Evolutionary conservation across 2,888 invertebrate genomes (phyloP).

Genomic region (Metallyticus violacea): DNA sequence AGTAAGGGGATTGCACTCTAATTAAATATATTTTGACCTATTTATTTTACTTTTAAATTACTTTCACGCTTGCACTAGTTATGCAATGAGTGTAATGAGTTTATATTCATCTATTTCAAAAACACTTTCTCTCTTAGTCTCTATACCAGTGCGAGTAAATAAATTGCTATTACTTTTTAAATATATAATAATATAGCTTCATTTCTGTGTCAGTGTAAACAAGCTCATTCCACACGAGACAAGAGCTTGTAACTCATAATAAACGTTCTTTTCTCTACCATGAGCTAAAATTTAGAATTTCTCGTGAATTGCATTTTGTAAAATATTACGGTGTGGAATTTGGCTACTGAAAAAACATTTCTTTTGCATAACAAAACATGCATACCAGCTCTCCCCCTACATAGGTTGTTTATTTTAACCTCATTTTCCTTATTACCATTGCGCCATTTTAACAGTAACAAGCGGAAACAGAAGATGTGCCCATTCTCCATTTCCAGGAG

Average conservation of each 20-base stretch:
- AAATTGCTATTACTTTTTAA: neutral
- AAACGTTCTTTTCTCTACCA: neutral
- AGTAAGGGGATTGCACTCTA: too few relatives aligned
- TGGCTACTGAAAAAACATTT: neutral
- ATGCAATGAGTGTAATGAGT: too few relatives aligned
- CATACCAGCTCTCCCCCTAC: neutral
- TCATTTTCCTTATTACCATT: neutral
- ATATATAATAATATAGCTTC: neutral
- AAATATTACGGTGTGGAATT: neutral
- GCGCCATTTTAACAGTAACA: neutral
- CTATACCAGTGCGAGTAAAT: neutral
- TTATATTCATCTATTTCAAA: too few relatives aligned
- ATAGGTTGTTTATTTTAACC: neutral
- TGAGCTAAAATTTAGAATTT: neutral
- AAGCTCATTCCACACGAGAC: neutral
- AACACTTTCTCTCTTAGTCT: neutral
- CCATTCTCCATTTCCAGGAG: neutral
- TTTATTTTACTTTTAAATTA: too few relatives aligned
- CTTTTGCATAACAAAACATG: neutral
- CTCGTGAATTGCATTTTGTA: neutral
- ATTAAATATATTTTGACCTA: too few relatives aligned
- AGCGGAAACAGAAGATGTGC: neutral
- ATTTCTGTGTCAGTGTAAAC: neutral
- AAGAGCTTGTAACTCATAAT: neutral
- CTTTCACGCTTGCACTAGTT: too few relatives aligned